Conservation (phyloP, 2,888 invertebrate genomes). For the Anodontia alba region DNA sequence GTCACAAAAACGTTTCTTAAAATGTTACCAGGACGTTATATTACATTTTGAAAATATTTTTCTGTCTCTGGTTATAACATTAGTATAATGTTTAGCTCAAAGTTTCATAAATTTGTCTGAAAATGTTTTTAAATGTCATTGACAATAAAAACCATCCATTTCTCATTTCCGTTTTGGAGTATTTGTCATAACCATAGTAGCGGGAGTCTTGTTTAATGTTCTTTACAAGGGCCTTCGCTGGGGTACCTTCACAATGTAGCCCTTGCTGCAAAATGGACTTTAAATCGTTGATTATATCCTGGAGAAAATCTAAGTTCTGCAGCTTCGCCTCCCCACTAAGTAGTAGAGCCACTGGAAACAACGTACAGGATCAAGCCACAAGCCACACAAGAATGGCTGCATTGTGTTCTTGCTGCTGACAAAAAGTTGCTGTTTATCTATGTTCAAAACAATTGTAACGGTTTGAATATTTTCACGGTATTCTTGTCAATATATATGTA, state of each 20-base stretch:
- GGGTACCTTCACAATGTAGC: conserved; percentile 26
- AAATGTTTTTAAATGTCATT: too few species aligned
- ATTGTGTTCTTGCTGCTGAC: neutral
- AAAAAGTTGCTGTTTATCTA: conserved; percentile 8
- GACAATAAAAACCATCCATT: too few species aligned
- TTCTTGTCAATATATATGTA: conserved; percentile 8
- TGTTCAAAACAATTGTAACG: neutral
- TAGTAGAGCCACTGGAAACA: conserved; percentile 6
- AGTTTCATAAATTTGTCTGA: too few species aligned
- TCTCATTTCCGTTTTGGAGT: too few species aligned
- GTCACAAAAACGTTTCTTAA: too few species aligned
- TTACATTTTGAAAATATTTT: too few species aligned
- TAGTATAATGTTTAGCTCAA: too few species aligned
- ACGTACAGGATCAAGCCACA: neutral
- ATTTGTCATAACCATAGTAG: conserved; percentile 48
- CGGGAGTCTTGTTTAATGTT: conserved; percentile 34
- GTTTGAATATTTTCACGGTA: neutral
- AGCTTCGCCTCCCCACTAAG: neutral
- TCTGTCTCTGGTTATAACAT: too few species aligned
- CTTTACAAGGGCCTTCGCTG: conserved; percentile 46
- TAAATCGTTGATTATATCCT: neutral
- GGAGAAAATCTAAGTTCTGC: conserved; percentile 1
- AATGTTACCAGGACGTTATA: too few species aligned
- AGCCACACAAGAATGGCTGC: conserved; percentile 12
- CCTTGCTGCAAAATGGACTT: neutral